Evolutionary conservation across 2,888 invertebrate genomes (phyloP).

Genomic region (Platycheirus rosarum): DNA sequence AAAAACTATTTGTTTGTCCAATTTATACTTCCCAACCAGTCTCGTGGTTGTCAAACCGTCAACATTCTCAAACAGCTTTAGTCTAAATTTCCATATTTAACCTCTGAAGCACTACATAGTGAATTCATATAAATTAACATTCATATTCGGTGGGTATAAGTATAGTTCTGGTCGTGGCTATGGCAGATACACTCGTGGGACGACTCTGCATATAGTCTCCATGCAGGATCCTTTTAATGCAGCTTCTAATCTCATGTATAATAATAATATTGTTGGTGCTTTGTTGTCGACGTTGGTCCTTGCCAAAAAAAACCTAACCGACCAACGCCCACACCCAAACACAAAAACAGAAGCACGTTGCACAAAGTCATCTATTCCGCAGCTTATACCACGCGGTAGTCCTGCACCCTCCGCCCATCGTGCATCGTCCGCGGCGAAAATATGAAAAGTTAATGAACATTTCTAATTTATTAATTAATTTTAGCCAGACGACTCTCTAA

Average conservation of each 20-base stretch:
- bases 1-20: too few relatives aligned
- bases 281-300: neutral
- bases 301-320: neutral
- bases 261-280: slow-evolving; percentile 29
- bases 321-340: slow-evolving; percentile 13
- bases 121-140: neutral
- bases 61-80: neutral
- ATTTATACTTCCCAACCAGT: too few relatives aligned
- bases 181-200: neutral
- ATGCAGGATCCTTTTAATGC: slow-evolving; percentile 6
- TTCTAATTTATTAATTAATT: slow-evolving; percentile 73
- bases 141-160: neutral
- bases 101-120: neutral
- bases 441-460: slow-evolving; percentile 71
- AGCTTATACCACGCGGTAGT: neutral
- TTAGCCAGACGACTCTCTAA: slow-evolving; percentile 28
- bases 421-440: slow-evolving; percentile 25
- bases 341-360: slow-evolving; percentile 7
- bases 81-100: neutral
- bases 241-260: slow-evolving; percentile 21
- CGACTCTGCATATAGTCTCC: neutral
- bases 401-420: neutral
- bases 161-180: too few relatives aligned
- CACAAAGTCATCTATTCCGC: slow-evolving; percentile 19
- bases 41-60: neutral